phyloP scores from a whole-genome alignment of 2,888 invertebrate species.

The Cactoblastis cactorum region DNA sequence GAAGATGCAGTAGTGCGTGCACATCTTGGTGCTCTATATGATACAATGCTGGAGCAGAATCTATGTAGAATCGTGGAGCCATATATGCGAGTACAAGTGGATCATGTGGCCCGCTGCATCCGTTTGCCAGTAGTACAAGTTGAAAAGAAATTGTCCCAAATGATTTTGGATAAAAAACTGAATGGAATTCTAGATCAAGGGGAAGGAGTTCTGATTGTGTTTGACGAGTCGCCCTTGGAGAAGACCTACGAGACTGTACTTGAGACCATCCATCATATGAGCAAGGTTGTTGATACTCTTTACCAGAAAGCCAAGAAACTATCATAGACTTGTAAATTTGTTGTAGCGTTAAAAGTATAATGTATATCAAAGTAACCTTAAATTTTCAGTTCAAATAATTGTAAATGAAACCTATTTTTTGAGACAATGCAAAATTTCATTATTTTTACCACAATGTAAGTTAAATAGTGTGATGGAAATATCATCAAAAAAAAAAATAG shows the following conservation, averaged over 20 bases:
- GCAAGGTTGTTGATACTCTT: constrained; percentile 99
- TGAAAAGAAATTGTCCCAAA: constrained; percentile 99
- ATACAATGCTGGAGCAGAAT: constrained; percentile 99
- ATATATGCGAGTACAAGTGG: constrained; percentile 96
- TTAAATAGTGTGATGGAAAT: constrained; percentile 40
- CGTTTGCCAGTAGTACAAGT: constrained; percentile 93
- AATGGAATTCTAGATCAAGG: constrained; percentile 99
- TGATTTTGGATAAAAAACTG: constrained; percentile 99
- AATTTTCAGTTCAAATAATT: constrained; percentile 64
- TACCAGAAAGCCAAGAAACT: constrained; percentile 99
- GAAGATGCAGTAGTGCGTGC: constrained; percentile 98
- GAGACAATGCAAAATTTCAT: constrained; percentile 54
- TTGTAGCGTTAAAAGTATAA: constrained; percentile 70
- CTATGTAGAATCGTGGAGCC: constrained; percentile 99
- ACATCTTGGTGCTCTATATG: constrained; percentile 97
- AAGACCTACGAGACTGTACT: constrained; percentile 98
- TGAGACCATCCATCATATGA: constrained; percentile 99
- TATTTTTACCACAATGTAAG: constrained; percentile 48
- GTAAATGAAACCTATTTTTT: constrained; percentile 68
- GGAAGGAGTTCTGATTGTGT: constrained; percentile 97
- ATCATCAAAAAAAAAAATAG: constrained; percentile 31
- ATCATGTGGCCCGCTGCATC: constrained; percentile 94
- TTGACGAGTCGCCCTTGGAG: constrained; percentile 96
- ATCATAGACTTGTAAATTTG: constrained; percentile 82
- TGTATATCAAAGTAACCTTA: constrained; percentile 69